These are phyloP conservation scores for Leptodactylus fuscus DNA, from an alignment of 2,113 vertebrate species.

Conservation along the genomic window DNA sequence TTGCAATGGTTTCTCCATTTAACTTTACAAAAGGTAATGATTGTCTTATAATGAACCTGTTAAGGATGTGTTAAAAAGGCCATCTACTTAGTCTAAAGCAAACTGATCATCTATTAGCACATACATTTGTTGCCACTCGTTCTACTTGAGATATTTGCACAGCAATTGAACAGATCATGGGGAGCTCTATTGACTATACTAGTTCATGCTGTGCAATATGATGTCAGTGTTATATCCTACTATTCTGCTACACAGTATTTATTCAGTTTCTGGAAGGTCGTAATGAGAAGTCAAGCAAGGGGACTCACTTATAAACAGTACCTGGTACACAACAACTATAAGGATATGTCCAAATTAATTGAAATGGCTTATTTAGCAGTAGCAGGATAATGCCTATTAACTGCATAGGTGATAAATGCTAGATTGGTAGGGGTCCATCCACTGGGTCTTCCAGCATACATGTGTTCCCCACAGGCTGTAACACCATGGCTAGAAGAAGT, in stretches of 20 bases:
- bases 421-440: no score
- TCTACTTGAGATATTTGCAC: conserved; percentile 43
- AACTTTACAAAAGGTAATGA: conserved; percentile 54
- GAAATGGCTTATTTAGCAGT: no score
- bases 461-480: no score
- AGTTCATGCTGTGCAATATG: conserved; percentile 37
- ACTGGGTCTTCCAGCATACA: no score
- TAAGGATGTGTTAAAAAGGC: conserved; percentile 57
- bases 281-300: neutral
- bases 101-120: conserved; percentile 55
- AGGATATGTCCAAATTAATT: no score
- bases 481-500: no score
- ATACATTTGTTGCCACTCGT: conserved; percentile 42
- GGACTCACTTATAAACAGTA: no score
- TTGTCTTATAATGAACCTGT: conserved; percentile 57
- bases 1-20: conserved; percentile 43
- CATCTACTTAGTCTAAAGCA: conserved; percentile 44
- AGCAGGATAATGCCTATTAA: no score
- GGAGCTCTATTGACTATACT: conserved; percentile 37
- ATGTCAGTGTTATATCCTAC: neutral
- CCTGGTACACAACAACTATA: no score
- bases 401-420: no score
- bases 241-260: neutral
- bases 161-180: conserved; percentile 42
- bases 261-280: neutral